These are phyloP conservation scores for Furcula furcula DNA, from an alignment of 2,888 invertebrate genomes.

Conservation along the genomic window DNA sequence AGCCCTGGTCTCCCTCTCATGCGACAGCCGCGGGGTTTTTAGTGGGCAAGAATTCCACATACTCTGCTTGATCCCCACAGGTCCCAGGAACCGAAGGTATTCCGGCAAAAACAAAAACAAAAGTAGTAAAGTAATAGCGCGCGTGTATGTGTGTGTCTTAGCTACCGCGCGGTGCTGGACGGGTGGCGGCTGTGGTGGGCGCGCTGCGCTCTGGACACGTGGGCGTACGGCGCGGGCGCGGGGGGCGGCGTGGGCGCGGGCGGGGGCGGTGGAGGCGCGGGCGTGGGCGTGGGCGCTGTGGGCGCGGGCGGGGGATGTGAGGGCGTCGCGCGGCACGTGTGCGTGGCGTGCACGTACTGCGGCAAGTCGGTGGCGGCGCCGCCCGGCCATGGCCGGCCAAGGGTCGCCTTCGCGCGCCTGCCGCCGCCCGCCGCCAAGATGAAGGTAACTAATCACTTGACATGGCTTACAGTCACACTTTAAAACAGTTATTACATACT, in stretches of 20 bases:
- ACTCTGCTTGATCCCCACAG: too few relatives aligned
- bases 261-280: constrained; percentile 79
- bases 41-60: too few relatives aligned
- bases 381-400: constrained; percentile 71
- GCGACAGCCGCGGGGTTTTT: too few relatives aligned
- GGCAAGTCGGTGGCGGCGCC: constrained; percentile 94
- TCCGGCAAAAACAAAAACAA: too few relatives aligned
- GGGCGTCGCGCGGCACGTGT: constrained; percentile 49
- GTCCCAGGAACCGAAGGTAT: too few relatives aligned
- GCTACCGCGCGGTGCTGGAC: constrained; percentile 92
- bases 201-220: constrained; percentile 94
- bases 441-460: constrained; percentile 76
- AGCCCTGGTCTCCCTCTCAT: too few relatives aligned
- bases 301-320: constrained; percentile 42
- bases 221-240: constrained; percentile 83
- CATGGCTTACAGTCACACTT: too few relatives aligned
- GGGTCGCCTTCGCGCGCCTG: constrained; percentile 82
- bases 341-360: constrained; percentile 96
- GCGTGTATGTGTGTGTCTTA: constrained; percentile 46
- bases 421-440: constrained; percentile 87
- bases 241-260: constrained; percentile 64
- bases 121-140: too few relatives aligned
- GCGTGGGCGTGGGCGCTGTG: constrained; percentile 86
- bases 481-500: too few relatives aligned
- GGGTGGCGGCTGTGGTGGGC: constrained; percentile 95